These are phyloP conservation scores for Yponomeuta cagnagella DNA, from an alignment of 2,888 invertebrate species.

Conservation along the genomic window DNA sequence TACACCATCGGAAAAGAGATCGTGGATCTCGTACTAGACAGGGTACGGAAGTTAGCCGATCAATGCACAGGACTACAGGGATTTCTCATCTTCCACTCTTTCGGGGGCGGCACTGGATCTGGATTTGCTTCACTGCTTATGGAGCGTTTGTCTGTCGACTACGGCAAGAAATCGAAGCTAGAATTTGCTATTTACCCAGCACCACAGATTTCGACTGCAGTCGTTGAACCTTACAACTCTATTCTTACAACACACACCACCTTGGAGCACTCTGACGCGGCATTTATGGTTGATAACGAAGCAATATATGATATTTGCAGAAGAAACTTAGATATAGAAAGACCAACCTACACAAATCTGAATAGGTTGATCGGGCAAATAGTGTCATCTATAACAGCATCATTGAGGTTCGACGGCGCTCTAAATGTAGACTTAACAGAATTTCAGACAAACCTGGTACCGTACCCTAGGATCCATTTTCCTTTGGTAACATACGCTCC, in stretches of 20 bases:
- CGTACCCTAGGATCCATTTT: slow-evolving; percentile 96
- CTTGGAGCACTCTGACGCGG: slow-evolving; percentile 94
- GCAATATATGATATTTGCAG: slow-evolving; percentile 94
- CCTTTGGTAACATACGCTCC: slow-evolving; percentile 94
- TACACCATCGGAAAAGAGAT: slow-evolving; percentile 97
- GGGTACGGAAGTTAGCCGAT: slow-evolving; percentile 89
- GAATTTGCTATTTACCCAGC: slow-evolving; percentile 98
- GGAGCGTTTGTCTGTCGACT: slow-evolving; percentile 96
- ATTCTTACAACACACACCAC: slow-evolving; percentile 97
- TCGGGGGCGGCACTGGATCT: slow-evolving; percentile 94
- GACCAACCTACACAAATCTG: slow-evolving; percentile 96
- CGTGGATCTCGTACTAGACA: slow-evolving; percentile 90
- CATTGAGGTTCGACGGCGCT: slow-evolving; percentile 92
- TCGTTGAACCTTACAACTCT: slow-evolving; percentile 97
- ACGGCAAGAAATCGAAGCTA: slow-evolving; percentile 95
- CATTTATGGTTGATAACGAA: slow-evolving; percentile 96
- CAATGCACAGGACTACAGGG: slow-evolving; percentile 94
- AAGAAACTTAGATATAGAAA: slow-evolving; percentile 93
- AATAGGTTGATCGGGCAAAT: slow-evolving; percentile 97
- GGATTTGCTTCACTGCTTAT: slow-evolving; percentile 96
- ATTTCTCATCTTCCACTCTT: slow-evolving; percentile 96
- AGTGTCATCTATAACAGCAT: slow-evolving; percentile 93
- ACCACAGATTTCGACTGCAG: slow-evolving; percentile 90
- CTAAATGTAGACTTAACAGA: slow-evolving; percentile 94
- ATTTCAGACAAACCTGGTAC: slow-evolving; percentile 95